These are phyloP conservation scores for Falco punctatus DNA, from an alignment of 2,113 vertebrate species.

Conservation along the genomic window DNA sequence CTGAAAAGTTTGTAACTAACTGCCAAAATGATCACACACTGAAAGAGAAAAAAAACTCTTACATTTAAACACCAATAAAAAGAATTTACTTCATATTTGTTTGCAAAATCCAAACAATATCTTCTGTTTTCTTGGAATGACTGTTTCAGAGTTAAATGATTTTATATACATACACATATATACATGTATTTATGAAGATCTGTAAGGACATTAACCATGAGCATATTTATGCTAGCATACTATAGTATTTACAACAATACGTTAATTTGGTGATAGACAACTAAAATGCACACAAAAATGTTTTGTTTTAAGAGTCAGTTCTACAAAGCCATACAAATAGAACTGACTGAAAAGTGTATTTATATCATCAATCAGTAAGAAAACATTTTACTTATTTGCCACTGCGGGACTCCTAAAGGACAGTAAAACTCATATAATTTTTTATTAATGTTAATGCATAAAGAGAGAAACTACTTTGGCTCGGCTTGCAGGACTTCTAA, in stretches of 20 bases:
- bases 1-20: neutral
- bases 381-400: neutral
- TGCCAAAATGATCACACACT: constrained; percentile 6
- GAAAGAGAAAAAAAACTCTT: neutral
- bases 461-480: neutral
- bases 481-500: neutral
- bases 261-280: neutral
- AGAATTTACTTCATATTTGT: neutral
- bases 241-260: neutral
- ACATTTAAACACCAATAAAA: neutral
- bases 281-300: neutral
- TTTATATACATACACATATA: neutral
- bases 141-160: neutral
- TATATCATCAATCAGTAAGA: neutral
- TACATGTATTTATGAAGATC: neutral
- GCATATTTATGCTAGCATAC: neutral
- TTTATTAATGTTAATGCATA: neutral
- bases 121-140: neutral
- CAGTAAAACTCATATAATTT: neutral
- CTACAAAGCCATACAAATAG: neutral
- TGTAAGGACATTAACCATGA: neutral
- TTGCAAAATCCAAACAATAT: neutral
- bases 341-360: neutral
- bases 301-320: neutral
- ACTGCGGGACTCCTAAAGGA: neutral